Base-by-base conservation (phyloP, 2,888 invertebrate species). In the Nomada hirtipes region DNA sequence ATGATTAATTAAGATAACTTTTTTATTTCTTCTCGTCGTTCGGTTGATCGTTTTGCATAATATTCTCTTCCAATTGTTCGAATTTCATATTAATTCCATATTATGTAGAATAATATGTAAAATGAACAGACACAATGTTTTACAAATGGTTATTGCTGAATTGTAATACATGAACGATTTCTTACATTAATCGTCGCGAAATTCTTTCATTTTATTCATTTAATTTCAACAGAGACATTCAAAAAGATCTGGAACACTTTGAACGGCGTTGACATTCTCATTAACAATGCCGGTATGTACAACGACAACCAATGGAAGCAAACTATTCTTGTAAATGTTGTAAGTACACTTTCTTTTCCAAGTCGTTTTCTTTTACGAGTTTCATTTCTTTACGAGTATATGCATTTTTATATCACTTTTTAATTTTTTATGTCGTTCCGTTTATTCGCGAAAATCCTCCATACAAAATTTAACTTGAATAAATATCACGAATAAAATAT, bases 211-310 rank as follows among this genome's bases (percentile, higher is more conserved):
- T 57, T 23, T 57, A 64, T 76, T 64, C 4, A 23, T 20, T 53
- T 7, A 7, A 18, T 67, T 53, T 89, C 90, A 36, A 36, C 86
- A 94, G 94, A 92, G 82, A 92, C 93, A 1, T 94, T 95, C 77
- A 94, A 94, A 82, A 93, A 93, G 53, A 94, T 94, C 2, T 86
- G 94, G 0, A 89, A 92, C 4, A 89, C 91, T 26, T 93, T 93
- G 78, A 94, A 94, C 1, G 90, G 92, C 29, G 94, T 97, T 81
- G 97, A 97, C 91, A 96, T 97, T 83, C 96, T 97, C 0, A 95
- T 97, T 75, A 97, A 97, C 93, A 97, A 97, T 92, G 97, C 97
- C 7, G 97, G 97, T 2, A 96, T 97, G 53, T 95, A 96, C 95
- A 96, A 96, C 90, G 97, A 97, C 89, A 94, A 95, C 77, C 95